phyloP scores from a whole-genome alignment of 23 tunicate species.

The Phallusia fumigata region DNA sequence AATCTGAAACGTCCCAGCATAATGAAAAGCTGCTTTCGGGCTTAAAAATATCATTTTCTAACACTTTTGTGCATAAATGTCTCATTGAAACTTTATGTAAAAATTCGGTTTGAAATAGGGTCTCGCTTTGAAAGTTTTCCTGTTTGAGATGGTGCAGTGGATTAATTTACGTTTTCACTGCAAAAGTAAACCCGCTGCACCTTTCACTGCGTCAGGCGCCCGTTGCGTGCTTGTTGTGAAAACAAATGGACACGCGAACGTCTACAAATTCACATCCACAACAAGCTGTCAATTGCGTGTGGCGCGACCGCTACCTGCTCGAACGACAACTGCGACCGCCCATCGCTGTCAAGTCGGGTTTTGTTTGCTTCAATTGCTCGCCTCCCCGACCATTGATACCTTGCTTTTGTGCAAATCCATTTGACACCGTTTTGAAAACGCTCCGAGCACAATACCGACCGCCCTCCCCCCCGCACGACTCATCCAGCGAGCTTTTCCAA shows the following conservation, averaged over 20 bases:
- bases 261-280: background rate
- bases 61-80: too few relatives aligned
- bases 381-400: constrained; percentile 2
- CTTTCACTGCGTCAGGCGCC: background rate
- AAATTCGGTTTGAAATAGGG: too few relatives aligned
- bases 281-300: background rate
- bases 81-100: too few relatives aligned
- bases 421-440: constrained; percentile 15
- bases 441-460: background rate
- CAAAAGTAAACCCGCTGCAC: too few relatives aligned
- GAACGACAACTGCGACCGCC: constrained; percentile 6
- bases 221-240: background rate
- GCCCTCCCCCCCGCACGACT: background rate
- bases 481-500: background rate
- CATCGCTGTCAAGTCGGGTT: background rate
- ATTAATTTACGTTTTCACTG: too few relatives aligned
- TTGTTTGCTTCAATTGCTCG: constrained; percentile 11
- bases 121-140: too few relatives aligned
- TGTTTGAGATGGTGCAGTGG: too few relatives aligned
- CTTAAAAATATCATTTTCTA: too few relatives aligned
- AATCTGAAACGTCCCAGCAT: too few relatives aligned
- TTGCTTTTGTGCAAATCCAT: constrained; percentile 5
- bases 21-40: too few relatives aligned
- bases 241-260: background rate
- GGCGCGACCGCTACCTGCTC: background rate